These are phyloP conservation scores for Perca flavescens DNA, from an alignment of 2,113 vertebrate genomes.

Conservation along the genomic window DNA sequence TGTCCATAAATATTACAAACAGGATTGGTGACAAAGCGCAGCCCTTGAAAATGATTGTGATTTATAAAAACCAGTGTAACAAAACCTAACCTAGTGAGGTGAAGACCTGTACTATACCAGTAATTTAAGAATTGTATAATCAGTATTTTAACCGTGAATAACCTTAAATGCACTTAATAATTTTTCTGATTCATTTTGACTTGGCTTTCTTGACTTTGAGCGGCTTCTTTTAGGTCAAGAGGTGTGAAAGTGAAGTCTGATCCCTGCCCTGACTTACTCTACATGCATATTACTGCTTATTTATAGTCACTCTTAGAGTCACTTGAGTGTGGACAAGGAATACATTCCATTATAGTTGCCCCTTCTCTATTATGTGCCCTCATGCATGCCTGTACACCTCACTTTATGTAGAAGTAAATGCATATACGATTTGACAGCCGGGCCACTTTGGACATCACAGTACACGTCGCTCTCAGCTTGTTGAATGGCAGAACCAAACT, in stretches of 20 bases:
- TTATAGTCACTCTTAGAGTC: constrained; percentile 46
- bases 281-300: constrained; percentile 50
- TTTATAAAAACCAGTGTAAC: no score
- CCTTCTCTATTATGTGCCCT: constrained; percentile 28
- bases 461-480: not conserved
- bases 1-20: no score
- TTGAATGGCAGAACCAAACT: constrained; percentile 13
- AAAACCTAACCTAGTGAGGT: no score
- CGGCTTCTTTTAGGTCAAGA: constrained; percentile 30
- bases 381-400: constrained; percentile 18
- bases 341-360: constrained; percentile 42
- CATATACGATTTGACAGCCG: constrained; percentile 17
- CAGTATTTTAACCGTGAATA: not conserved
- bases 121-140: no score
- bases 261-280: constrained; percentile 15
- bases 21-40: no score
- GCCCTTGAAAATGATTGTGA: no score
- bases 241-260: constrained; percentile 49
- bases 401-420: constrained; percentile 24
- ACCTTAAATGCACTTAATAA: not conserved
- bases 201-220: constrained; percentile 14
- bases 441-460: not conserved
- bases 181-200: not conserved
- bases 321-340: constrained; percentile 45
- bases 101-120: no score